These are phyloP conservation scores for zebrafish (Danio rerio) DNA, from an alignment of 2,113 vertebrate species.

Conservation along the genomic window GRCz12tu NC_133200.1:607501-608000, in stretches of 20 bases:
- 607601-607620: constrained; percentile 55
- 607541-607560: constrained; percentile 31
- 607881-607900: constrained; percentile 28
- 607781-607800: neutral
- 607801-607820: no score
- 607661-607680: no score
- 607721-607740: no score
- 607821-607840: constrained; percentile 53
- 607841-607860: constrained; percentile 77
- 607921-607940: constrained; percentile 60
- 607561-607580: constrained; percentile 49
- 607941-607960: constrained; percentile 66
- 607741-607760: neutral
- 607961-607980: constrained; percentile 70
- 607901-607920: constrained; percentile 53
- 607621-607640: constrained; percentile 14
- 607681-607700: no score
- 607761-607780: neutral
- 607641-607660: neutral
- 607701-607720: no score
- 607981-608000: constrained; percentile 57
- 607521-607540: neutral
- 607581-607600: constrained; percentile 66
- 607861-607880: constrained; percentile 75
- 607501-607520: neutral